Conservation (phyloP, 2,113 vertebrate genomes). For the Brachyhypopomus gauderio region DNA sequence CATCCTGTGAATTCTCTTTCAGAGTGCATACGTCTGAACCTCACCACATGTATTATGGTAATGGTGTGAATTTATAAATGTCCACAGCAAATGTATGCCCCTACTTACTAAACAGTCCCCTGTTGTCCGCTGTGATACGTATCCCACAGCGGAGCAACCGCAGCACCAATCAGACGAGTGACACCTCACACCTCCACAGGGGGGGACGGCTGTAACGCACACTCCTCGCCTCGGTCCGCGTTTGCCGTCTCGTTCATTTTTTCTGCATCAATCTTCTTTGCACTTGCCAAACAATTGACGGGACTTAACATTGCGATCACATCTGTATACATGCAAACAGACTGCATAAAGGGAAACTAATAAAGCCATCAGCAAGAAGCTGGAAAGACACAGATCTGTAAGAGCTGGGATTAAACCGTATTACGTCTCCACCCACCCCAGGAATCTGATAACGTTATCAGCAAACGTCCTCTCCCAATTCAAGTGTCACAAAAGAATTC, state of each 20-base stretch:
- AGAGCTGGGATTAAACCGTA: conserved; percentile 41
- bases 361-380: conserved; percentile 30
- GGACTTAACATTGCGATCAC: conserved; percentile 28
- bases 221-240: not conserved
- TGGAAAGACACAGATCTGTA: conserved; percentile 29
- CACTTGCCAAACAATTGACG: conserved; percentile 44
- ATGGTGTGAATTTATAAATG: not conserved
- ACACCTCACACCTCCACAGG: not conserved
- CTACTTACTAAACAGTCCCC: not conserved
- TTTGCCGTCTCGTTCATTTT: conserved; percentile 20
- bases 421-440: conserved; percentile 18
- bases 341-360: conserved; percentile 32
- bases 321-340: conserved; percentile 34
- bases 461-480: conserved; percentile 39
- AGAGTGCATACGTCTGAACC: not conserved
- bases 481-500: not conserved
- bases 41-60: not conserved
- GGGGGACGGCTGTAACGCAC: not conserved
- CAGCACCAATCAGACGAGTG: too few species aligned
- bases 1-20: not conserved
- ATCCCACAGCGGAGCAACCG: not conserved
- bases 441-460: conserved; percentile 51
- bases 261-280: conserved; percentile 35
- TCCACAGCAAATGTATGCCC: not conserved
- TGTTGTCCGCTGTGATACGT: not conserved